Percentiles rank a stretch among this genome's conserved stretches.
Conservation (phyloP, 2,797 vertebrate species). For the Euthynnus affinis region DNA sequence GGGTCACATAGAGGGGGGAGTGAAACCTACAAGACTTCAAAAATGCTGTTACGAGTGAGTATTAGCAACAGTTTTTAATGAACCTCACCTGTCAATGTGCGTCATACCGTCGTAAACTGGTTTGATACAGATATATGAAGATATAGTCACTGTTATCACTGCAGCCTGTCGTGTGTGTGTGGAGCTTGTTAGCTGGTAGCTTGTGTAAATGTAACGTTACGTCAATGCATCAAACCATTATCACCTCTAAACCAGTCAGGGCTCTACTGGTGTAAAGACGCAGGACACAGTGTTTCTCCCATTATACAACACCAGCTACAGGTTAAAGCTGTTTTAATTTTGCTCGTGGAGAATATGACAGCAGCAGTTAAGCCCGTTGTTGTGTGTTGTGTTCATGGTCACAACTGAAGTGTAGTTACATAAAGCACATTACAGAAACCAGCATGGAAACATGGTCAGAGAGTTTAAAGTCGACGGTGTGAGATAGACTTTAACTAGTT, state of each 20-base stretch:
- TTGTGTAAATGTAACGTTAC: background rate
- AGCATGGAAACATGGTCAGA: background rate
- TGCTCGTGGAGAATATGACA: too few relatives aligned
- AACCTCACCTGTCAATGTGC: background rate
- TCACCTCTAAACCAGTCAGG: background rate
- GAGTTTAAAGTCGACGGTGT: background rate
- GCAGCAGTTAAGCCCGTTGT: too few relatives aligned
- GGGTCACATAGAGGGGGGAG: constrained; percentile 43
- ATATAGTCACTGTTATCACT: background rate
- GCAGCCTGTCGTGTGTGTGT: background rate
- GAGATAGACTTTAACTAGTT: background rate
- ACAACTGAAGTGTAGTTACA: background rate
- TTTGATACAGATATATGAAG: too few relatives aligned
- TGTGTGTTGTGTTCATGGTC: background rate
- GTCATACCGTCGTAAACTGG: fast-evolving
- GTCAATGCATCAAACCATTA: background rate
- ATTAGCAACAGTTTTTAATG: fast-evolving
- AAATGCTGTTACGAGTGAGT: constrained; percentile 84
- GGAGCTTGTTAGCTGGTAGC: background rate
- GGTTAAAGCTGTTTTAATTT: too few relatives aligned
- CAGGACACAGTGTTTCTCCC: too few relatives aligned
- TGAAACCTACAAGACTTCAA: constrained; percentile 10
- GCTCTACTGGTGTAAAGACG: background rate
- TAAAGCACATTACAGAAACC: background rate
- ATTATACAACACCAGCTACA: too few relatives aligned